Base-by-base conservation (phyloP, 2,888 invertebrate genomes). In the Lathronympha strigana region DNA sequence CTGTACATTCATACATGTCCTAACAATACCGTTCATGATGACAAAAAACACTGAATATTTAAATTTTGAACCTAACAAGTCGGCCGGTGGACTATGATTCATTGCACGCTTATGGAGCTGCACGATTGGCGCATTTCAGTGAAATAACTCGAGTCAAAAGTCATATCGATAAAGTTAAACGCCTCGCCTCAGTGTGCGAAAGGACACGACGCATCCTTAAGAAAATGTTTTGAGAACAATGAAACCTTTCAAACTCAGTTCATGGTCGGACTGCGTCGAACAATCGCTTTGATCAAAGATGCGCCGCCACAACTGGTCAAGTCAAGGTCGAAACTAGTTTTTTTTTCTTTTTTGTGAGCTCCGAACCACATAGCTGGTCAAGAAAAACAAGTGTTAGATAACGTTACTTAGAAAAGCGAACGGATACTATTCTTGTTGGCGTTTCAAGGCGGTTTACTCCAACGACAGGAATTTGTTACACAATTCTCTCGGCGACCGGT, bases 361-460 rank as follows among this genome's bases (percentile, higher is more conserved):
- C 75, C 72, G 70, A 73, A 75, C 74, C 73, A 73, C 71, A 75
- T 77, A 55, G 69, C 69, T 68, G 69, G 68, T 66, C 61, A 71
- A 76, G 77, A 80, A 84, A 81, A 83, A 82, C 76, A 81, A 80
- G 71, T 69, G 77, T 81, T 82, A 81, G 76, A 82, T 82, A 82
- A 83, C 74, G 74, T 71, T 80, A 78, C 75, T 77, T 74, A 77
- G 83, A 86, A 86, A 86, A 87, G 84, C 85, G 84, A 89, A 77
- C 80, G 86, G 83, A 80, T 84, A 84, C 82, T 67, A 82, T 84
- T 83, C 84, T 83, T 77, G 82, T 80, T 77, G 76, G 80, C 72
- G 76, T 84, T 87, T 89, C 90, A 90, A 91, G 90, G 90, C 86
- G 76, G 86, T 89, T 86, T 76, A 86, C 81, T 88, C 76, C 78